Base-by-base conservation (phyloP, 2,888 invertebrate species). In the Crematogaster levior region DNA sequence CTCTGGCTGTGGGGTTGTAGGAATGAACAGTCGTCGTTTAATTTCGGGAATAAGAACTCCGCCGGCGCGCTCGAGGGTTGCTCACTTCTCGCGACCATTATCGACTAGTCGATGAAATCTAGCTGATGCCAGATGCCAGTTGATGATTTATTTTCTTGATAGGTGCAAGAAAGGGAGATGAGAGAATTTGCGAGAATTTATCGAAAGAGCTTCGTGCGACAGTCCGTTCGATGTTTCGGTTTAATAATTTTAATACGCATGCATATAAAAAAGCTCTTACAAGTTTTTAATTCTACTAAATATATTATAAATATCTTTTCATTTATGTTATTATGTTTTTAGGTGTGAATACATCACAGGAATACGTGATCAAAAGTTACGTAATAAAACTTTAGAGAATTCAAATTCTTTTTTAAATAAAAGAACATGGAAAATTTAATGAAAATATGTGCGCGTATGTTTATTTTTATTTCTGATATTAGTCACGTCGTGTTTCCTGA, bases 1-100 rank as follows among this genome's bases (percentile, higher is more conserved):
- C 89, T 82, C 73, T 48, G 65, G 37, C 68, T 68, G 51, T 34
- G 40, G 48, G 56, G 51, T 82, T 85, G 82, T 63, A 84, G 43
- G 81, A 84, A 88, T 87, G 88, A 87, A 88, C 87, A 75, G 72
- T 83, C 84, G 84, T 81, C 86, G 87, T 89, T 89, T 89, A 86
- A 89, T 89, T 89, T 89, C 86, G 84, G 81, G 48, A 70, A 81
- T 77, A 77, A 79, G 70, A 68, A 79, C 68, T 77, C 34, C 18
- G 21, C 66, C 9, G 61, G 24, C 37, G 65, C 37, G 40, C 27
- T 75, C 63, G 65, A 70, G 46, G 61, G 30, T 24, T 68, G 53
- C 72, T 79, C 77, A 79, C 43, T 79, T 79, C 43, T 34, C 56
- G 43, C 68, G 53, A 68, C 34, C 24, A 58, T 43, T 79, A 79